These are phyloP conservation scores for Eleginops maclovinus DNA, from an alignment of 2,113 vertebrate genomes.

Conservation along the genomic window DNA sequence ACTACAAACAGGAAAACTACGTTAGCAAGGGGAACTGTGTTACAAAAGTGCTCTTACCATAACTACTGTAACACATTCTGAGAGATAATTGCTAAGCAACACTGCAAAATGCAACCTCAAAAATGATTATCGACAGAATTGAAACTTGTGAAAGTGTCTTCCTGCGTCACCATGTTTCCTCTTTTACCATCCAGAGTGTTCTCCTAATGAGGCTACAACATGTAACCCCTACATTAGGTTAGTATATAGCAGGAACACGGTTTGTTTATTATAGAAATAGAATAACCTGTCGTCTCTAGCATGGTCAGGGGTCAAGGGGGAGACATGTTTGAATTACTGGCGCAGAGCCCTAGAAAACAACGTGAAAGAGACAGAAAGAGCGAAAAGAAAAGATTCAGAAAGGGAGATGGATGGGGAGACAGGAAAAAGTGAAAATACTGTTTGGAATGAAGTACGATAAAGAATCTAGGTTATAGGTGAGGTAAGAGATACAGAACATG, in stretches of 20 bases:
- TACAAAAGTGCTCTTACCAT: neutral
- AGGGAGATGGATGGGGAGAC: neutral
- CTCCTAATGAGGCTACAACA: neutral
- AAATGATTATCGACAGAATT: neutral
- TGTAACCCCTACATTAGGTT: neutral
- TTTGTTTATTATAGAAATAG: neutral
- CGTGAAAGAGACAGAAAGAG: neutral
- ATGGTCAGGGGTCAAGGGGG: constrained; percentile 24
- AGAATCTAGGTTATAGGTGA: constrained; percentile 9
- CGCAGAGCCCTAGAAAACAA: neutral
- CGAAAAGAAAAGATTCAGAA: constrained; percentile 8
- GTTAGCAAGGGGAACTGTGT: neutral
- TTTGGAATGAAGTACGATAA: neutral
- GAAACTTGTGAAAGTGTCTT: no score
- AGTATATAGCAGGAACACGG: neutral
- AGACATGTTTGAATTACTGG: neutral
- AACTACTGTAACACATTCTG: neutral
- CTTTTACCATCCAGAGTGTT: neutral
- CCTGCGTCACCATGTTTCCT: no score
- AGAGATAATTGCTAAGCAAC: neutral
- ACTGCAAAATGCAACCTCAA: neutral
- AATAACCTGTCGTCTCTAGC: neutral
- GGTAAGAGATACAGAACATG: constrained; percentile 33
- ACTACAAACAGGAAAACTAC: neutral
- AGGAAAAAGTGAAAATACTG: neutral